Evolutionary conservation across 2,888 invertebrate genomes (phyloP).

Genomic region (Lissonota sp.): DNA sequence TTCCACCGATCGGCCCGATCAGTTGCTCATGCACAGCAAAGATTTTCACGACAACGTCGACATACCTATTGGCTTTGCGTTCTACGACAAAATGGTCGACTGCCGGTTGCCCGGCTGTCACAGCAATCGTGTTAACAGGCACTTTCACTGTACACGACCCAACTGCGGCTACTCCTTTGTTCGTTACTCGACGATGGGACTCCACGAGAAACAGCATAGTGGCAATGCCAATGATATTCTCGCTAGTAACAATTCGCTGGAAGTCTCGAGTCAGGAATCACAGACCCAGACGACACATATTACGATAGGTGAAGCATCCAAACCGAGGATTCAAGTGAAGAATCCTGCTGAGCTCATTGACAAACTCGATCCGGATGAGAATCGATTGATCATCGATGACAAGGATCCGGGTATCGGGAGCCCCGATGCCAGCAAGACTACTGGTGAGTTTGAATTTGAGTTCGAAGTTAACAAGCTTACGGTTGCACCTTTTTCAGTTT

Average conservation of each 20-base stretch:
- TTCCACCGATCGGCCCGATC: constrained; percentile 91
- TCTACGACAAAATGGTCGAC: constrained; percentile 90
- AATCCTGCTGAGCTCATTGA: constrained; percentile 82
- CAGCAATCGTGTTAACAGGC: constrained; percentile 89
- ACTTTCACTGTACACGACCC: constrained; percentile 90
- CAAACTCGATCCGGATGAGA: constrained; percentile 74
- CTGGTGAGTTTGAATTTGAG: constrained; percentile 76
- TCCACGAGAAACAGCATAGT: constrained; percentile 89
- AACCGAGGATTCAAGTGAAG: constrained; percentile 82
- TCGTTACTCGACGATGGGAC: constrained; percentile 89
- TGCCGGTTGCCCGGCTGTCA: constrained; percentile 89
- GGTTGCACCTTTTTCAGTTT: constrained; percentile 58
- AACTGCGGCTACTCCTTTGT: constrained; percentile 90
- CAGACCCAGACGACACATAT: constrained; percentile 62
- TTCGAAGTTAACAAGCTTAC: constrained; percentile 67
- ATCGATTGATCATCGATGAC: constrained; percentile 75
- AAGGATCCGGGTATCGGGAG: constrained; percentile 77
- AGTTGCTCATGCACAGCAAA: constrained; percentile 92
- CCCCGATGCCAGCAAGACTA: constrained; percentile 80
- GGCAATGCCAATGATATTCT: constrained; percentile 76
- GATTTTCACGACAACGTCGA: constrained; percentile 94
- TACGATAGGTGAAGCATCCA: constrained; percentile 69
- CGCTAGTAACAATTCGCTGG: constrained; percentile 19
- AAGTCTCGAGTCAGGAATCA: constrained; percentile 68
- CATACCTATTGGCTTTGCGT: constrained; percentile 93